Percentiles rank a stretch among this genome's conserved stretches.
Evolutionary conservation across 2,113 vertebrate genomes (phyloP).

Genomic region (Vimba vimba): DNA sequence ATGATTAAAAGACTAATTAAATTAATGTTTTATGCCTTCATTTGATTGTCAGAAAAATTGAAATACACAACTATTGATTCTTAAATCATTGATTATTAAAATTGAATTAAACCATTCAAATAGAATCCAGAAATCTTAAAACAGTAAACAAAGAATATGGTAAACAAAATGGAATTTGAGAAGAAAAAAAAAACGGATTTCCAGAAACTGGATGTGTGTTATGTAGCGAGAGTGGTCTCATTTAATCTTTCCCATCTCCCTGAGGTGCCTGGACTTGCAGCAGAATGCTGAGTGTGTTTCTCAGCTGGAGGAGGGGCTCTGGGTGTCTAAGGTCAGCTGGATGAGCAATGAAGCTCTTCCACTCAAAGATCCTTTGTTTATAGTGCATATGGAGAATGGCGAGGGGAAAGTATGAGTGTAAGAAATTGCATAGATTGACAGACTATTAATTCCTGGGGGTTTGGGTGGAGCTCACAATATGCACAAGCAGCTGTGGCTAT

Average conservation of each 20-base stretch:
- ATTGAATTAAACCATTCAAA: too few species aligned
- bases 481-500: neutral
- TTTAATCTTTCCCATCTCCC: slow-evolving; percentile 59
- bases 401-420: neutral
- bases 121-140: too few species aligned
- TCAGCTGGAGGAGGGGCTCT: slow-evolving; percentile 58
- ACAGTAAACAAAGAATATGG: too few species aligned
- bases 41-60: too few species aligned
- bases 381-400: slow-evolving; percentile 31
- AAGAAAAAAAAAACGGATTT: neutral
- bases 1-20: too few species aligned
- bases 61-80: too few species aligned
- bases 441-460: neutral
- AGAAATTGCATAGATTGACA: neutral
- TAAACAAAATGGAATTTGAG: too few species aligned
- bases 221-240: slow-evolving; percentile 15
- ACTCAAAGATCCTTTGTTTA: slow-evolving; percentile 61
- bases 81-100: too few species aligned
- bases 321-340: slow-evolving; percentile 62
- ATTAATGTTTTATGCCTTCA: too few species aligned
- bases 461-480: neutral
- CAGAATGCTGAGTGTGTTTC: slow-evolving; percentile 59
- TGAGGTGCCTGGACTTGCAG: slow-evolving; percentile 64
- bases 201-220: slow-evolving; percentile 23
- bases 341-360: slow-evolving; percentile 62